phyloP scores from a whole-genome alignment of 2,797 vertebrate genomes.

The Pseudochaenichthys georgianus region DNA sequence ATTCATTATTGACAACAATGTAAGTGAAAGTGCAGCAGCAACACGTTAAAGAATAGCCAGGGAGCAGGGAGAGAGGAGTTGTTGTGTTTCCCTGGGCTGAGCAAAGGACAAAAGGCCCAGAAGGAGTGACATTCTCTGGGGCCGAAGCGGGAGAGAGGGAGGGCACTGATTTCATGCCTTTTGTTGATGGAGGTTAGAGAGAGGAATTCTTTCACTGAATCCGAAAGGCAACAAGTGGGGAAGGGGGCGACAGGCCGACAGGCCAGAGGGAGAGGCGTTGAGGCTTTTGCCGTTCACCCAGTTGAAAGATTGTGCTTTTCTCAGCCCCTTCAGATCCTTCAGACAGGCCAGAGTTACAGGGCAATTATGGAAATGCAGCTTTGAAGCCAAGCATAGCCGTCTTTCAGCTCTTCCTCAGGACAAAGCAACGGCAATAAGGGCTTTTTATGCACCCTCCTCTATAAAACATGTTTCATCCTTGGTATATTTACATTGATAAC shows the following conservation, averaged over 20 bases:
- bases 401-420: conserved; percentile 88
- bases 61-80: conserved; percentile 66
- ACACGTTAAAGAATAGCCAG: conserved; percentile 81
- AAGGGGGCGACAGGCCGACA: conserved; percentile 81
- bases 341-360: conserved; percentile 93
- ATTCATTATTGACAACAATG: conserved; percentile 75
- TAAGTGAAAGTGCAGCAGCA: conserved; percentile 73
- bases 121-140: conserved; percentile 88
- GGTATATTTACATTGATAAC: conserved; percentile 45
- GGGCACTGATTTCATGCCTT: conserved; percentile 92
- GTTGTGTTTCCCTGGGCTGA: conserved; percentile 75
- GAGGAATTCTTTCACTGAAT: conserved; percentile 91
- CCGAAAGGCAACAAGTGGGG: conserved; percentile 93
- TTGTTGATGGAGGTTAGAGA: conserved; percentile 89
- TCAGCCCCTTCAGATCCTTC: conserved; percentile 88
- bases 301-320: conserved; percentile 94
- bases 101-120: conserved; percentile 87
- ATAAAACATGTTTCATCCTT: conserved; percentile 67
- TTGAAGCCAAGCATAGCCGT: conserved; percentile 91
- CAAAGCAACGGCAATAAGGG: conserved; percentile 83
- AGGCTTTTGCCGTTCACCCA: conserved; percentile 92
- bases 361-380: conserved; percentile 99
- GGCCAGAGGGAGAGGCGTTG: conserved; percentile 82
- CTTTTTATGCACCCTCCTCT: conserved; percentile 66
- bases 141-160: conserved; percentile 81